Base-by-base conservation (phyloP, 2,113 vertebrate genomes). In the Corvus cornix region DNA sequence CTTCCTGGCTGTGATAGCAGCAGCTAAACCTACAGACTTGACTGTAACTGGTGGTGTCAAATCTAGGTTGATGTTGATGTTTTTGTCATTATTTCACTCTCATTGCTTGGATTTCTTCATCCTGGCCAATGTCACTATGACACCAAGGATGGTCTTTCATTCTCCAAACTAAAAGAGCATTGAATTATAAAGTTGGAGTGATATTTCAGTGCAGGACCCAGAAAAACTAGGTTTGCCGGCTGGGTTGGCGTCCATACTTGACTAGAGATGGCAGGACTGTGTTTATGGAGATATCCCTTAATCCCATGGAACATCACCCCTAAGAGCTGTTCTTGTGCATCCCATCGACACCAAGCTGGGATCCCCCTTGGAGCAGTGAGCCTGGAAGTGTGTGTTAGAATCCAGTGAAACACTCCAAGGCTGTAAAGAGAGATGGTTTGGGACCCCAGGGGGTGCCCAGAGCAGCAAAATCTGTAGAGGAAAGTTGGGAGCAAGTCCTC, bases 251-350 rank as follows among this genome's bases (percentile, higher is more conserved):
- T 74, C 48, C 0, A 0, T 12, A 4, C 28, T 37, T 27, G 51
- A 35, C 14, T 56, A 26, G 41, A 84, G 46, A 21, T 8, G 35
- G 5, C 41, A 41, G 33, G 23, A 16, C 11, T 8, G n/a, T 39
- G 4, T 30, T 80, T n/a, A 13, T 1, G 6, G 85, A 35, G 44
- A 15, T 31, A 17, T 2, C 9, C 21, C 23, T 84, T 46, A 52
- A 68, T 60, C 21, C 46, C 23, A 10, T 31, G 16, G 62, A 46
- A 35, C 23, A 31, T n/a, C 20, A 13, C 2, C 49, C 48, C 18
- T 21, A 5, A 21, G n/a, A 27, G 5, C 9, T 41, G 4, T 72
- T 52, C 9, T 14, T 30, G 2, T 8, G 0, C 28, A 33, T 30
- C 15, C 17, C 39, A 14, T 11, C 10, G 11, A 44, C 1, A 4